Evolutionary conservation across 2,113 vertebrate genomes (phyloP).

Genomic region (Dascyllus trimaculatus): DNA sequence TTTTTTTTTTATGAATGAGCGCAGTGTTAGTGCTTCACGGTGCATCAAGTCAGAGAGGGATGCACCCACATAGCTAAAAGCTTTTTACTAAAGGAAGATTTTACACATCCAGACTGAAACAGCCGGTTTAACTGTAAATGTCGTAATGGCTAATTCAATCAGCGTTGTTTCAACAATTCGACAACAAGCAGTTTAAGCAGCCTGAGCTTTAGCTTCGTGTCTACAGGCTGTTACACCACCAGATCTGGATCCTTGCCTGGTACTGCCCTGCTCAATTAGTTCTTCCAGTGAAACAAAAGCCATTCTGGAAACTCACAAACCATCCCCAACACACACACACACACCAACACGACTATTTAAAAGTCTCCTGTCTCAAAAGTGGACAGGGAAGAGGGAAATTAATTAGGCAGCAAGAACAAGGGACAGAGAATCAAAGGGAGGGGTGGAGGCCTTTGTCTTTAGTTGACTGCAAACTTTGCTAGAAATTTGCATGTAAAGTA

Average conservation of each 20-base stretch:
- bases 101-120: slow-evolving; percentile 4
- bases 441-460: slow-evolving; percentile 3
- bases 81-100: background rate
- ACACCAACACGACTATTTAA: slow-evolving; percentile 12
- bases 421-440: slow-evolving; percentile 7
- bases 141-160: slow-evolving; percentile 19
- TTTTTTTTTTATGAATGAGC: slow-evolving; percentile 62
- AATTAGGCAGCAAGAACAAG: slow-evolving; percentile 21
- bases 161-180: slow-evolving; percentile 20
- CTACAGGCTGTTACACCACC: slow-evolving; percentile 56
- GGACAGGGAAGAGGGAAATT: slow-evolving; percentile 13
- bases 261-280: slow-evolving; percentile 56
- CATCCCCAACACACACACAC: slow-evolving; percentile 7
- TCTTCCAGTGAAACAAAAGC: slow-evolving; percentile 45
- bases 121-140: slow-evolving; percentile 1
- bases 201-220: slow-evolving; percentile 36
- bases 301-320: slow-evolving; percentile 42
- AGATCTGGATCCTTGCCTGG: slow-evolving; percentile 42
- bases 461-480: slow-evolving; percentile 7
- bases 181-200: slow-evolving; percentile 53
- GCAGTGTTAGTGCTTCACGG: slow-evolving; percentile 47
- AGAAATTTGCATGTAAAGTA: slow-evolving; percentile 39
- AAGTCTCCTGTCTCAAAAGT: slow-evolving; percentile 36
- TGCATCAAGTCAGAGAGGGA: slow-evolving; percentile 23
- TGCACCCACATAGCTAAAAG: slow-evolving; percentile 2